Base-by-base conservation (phyloP, 2,888 invertebrate genomes). In the Escarpia spicata region DNA sequence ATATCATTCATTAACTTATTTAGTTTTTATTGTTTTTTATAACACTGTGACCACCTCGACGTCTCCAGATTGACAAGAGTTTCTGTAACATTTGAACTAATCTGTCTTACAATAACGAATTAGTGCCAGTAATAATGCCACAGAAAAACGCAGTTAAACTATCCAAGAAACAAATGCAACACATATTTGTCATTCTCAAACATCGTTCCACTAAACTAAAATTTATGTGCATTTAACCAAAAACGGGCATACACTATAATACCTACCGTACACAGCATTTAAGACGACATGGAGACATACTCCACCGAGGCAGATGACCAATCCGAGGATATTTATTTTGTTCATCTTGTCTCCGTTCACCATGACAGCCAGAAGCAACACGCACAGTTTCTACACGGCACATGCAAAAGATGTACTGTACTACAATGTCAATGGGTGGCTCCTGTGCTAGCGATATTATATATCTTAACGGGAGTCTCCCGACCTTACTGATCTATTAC, bases 341-440 rank as follows among this genome's bases (percentile, higher is more conserved):
- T 98, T 98, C 95, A 99, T 97, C 95, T 97, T 97, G 96, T 99
- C 99, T 15, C 98, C 98, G 95, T 98, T 98, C 95, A 98, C 97
- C 95, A 98, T 97, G 92, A 98, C 98, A 0, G 99, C 99, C 95
- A 99, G 97, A 91, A 98, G 97, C 95, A 99, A 97, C 94, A 98
- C 99, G 96, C 98, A 98, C 96, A 99, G 98, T 97, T 99, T 99
- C 99, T 99, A 97, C 19, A 97, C 6, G 26, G 4, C 75, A 75
- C 75, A 75, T 26, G n/a, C n/a, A 26, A 6, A 75, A 19, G 75
- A 26, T 26, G n/a, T 75, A 26, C 75, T 26, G 6, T 26, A 75
- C 6, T 15, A 52, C 12, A 75, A 26, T 26, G 75, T 6, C 15
- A 75, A 26, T 6, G 75, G 19, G n/a, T 26, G 26, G 6, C 2